Percentiles rank a stretch among this genome's conserved stretches.
phyloP scores from a whole-genome alignment of 1,140 invertebrate species.

The Zaprionus tsacasi region DNA sequence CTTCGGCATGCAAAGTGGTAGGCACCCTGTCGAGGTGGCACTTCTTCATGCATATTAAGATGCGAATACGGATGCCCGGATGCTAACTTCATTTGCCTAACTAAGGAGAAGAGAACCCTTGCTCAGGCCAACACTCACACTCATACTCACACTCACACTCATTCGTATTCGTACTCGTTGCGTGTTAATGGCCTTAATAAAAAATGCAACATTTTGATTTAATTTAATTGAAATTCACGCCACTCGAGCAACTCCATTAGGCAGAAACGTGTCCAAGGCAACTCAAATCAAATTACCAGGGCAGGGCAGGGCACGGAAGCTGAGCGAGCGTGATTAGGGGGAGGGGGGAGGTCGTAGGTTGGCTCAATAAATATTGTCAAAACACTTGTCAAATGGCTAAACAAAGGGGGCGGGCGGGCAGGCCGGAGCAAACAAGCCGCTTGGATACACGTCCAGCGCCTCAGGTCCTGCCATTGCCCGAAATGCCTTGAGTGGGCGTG shows the following conservation, averaged over 20 bases:
- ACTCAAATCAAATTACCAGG: constrained; percentile 74
- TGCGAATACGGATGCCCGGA: constrained; percentile 25
- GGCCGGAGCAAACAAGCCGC: constrained; percentile 34
- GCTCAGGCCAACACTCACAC: constrained; percentile 11
- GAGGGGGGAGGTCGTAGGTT: constrained; percentile 13
- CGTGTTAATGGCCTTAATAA: constrained; percentile 78
- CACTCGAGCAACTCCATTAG: constrained; percentile 82
- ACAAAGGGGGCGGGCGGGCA: constrained; percentile 50
- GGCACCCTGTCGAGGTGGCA: constrained; percentile 46
- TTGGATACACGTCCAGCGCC: constrained; percentile 38
- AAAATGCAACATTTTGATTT: constrained; percentile 83
- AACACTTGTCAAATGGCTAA: constrained; percentile 82
- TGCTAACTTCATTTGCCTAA: constrained; percentile 75
- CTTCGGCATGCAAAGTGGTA: constrained; percentile 49
- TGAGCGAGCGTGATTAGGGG: not conserved
- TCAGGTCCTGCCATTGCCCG: constrained; percentile 26
- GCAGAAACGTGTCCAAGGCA: constrained; percentile 76
- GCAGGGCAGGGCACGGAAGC: too few species aligned
- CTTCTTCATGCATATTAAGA: constrained; percentile 78
- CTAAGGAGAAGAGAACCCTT: constrained; percentile 54
- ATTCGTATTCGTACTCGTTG: constrained; percentile 12
- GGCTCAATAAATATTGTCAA: constrained; percentile 81
- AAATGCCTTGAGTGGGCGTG: constrained; percentile 48
- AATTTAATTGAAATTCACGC: constrained; percentile 83
- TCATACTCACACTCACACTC: not conserved